Conservation (phyloP, 2,113 vertebrate genomes). For the Oxyura jamaicensis region DNA sequence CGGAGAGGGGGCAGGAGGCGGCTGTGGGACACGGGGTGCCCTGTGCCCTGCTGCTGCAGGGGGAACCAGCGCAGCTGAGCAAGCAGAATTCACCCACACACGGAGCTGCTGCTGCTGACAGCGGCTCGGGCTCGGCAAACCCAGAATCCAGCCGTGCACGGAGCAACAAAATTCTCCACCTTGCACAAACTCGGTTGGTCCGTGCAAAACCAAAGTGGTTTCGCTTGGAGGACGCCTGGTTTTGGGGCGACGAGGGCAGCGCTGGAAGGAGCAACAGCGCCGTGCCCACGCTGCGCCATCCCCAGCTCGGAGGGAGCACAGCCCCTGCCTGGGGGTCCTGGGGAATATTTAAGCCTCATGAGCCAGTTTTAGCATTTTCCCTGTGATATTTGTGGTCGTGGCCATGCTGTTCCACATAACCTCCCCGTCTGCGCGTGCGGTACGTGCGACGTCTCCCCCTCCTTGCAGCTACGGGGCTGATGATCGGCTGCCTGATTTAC, state of each 20-base stretch:
- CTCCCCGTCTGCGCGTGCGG: too few relatives aligned
- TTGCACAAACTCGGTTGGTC: neutral
- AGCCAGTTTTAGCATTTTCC: rapidly evolving
- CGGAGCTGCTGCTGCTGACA: neutral
- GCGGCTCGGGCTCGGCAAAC: neutral
- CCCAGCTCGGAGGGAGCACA: too few relatives aligned
- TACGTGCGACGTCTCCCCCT: rapidly evolving
- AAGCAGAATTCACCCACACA: neutral
- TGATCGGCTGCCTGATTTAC: slow-evolving; percentile 96
- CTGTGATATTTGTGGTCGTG: rapidly evolving
- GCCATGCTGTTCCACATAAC: neutral
- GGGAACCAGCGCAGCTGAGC: neutral
- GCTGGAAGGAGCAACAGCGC: neutral
- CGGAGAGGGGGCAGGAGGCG: neutral
- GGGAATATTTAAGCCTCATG: rapidly evolving
- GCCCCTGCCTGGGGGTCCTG: too few relatives aligned
- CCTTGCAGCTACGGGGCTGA: slow-evolving; percentile 87
- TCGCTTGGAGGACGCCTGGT: neutral
- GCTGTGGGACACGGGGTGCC: too few relatives aligned
- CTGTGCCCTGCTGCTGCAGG: too few relatives aligned
- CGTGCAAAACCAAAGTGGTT: neutral
- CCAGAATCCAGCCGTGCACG: rapidly evolving
- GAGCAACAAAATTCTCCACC: neutral
- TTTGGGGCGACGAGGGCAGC: rapidly evolving
- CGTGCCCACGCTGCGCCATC: neutral